phyloP scores from a whole-genome alignment of 2,797 vertebrate genomes.

The Fringilla coelebs region DNA sequence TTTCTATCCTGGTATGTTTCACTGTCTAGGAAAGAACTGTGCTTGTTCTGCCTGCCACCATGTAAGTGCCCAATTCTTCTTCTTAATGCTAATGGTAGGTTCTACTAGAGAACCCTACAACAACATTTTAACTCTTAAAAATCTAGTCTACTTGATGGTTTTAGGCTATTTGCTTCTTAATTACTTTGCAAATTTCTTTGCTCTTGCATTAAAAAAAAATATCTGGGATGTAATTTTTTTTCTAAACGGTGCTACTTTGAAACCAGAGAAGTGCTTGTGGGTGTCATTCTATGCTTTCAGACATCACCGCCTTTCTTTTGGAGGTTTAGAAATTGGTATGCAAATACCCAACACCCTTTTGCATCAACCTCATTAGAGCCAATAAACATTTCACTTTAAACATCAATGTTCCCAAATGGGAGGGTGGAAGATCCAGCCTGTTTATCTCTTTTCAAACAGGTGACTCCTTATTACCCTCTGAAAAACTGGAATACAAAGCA shows the following conservation, averaged over 20 bases:
- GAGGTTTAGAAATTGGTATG: neutral
- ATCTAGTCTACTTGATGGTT: neutral
- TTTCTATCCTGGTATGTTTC: neutral
- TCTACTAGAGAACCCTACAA: neutral
- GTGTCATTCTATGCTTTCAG: neutral
- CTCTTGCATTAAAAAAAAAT: neutral
- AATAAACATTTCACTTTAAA: conserved; percentile 21
- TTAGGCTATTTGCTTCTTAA: neutral
- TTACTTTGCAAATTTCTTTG: neutral
- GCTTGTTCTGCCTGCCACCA: neutral
- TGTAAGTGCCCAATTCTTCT: neutral
- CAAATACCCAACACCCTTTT: neutral
- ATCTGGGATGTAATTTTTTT: neutral
- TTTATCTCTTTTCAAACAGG: neutral
- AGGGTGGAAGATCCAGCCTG: neutral
- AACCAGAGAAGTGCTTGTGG: neutral
- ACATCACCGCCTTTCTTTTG: neutral
- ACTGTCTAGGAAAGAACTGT: neutral
- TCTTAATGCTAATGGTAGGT: neutral
- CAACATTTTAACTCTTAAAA: neutral
- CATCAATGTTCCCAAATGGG: neutral
- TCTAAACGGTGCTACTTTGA: neutral
- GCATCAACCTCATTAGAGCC: neutral
- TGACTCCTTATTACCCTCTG: neutral
- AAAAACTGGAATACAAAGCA: conserved; percentile 30